Conservation (phyloP, 2,113 vertebrate species). For the Oceanodroma tethys region DNA sequence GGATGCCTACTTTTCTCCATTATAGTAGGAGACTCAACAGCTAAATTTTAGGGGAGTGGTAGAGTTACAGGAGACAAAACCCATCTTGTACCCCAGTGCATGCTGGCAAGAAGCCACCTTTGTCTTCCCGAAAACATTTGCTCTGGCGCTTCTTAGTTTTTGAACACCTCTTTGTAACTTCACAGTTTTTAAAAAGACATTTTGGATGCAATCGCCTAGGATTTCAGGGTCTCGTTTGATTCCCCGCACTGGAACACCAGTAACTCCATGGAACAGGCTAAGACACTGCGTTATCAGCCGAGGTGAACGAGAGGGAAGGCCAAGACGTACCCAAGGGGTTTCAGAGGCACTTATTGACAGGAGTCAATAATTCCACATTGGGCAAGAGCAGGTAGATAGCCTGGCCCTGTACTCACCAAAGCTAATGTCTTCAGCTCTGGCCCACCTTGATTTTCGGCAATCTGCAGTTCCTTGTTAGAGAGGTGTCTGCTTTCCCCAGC, state of each 20-base stretch:
- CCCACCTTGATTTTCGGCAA: too few relatives aligned
- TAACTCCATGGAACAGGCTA: background rate
- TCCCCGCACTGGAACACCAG: background rate
- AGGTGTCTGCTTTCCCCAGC: background rate
- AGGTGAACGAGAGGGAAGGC: background rate
- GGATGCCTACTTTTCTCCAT: background rate
- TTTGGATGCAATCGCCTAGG: background rate
- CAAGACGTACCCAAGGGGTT: background rate
- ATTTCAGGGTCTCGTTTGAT: background rate
- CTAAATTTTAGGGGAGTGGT: background rate
- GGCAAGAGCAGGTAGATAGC: background rate
- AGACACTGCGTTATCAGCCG: background rate
- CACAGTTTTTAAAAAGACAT: background rate
- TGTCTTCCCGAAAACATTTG: background rate
- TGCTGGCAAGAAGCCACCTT: background rate
- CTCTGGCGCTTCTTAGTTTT: background rate
- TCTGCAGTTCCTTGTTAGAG: background rate
- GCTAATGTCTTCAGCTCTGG: background rate
- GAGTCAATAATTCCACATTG: background rate
- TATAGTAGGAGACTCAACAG: background rate
- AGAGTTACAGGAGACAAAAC: background rate
- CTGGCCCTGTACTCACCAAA: background rate
- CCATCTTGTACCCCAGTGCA: background rate
- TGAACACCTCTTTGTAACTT: background rate
- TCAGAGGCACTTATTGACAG: background rate